A percentile compares a stretch with the other conserved stretches of the same genome.
phyloP scores from a whole-genome alignment of 2,888 invertebrate species.

The Pediacus dermestoides region DNA sequence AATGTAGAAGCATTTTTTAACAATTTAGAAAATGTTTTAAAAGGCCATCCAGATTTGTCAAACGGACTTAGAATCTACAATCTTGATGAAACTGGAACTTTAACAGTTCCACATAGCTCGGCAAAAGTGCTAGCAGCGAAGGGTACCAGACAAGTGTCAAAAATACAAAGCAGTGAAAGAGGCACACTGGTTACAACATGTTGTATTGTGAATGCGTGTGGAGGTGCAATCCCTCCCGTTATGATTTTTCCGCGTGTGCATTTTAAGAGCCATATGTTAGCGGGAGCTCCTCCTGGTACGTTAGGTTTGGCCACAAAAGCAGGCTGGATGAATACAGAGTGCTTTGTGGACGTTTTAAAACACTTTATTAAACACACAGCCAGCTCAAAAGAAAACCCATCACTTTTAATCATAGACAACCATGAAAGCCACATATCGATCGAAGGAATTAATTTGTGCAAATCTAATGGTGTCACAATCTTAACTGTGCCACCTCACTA shows the following conservation, averaged over 20 bases:
- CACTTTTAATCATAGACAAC: conserved; percentile 36
- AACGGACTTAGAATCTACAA: conserved; percentile 37
- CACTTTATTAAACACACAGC: conserved; percentile 38
- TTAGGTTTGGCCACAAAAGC: no score
- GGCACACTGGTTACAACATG: conserved; percentile 41
- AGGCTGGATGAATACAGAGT: conserved; percentile 38
- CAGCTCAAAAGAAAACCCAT: conserved; percentile 26
- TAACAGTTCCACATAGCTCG: conserved; percentile 41
- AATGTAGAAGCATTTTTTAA: conserved; percentile 29
- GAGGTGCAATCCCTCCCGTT: conserved; percentile 41
- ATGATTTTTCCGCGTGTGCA: conserved; percentile 26
- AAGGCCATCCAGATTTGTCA: no score
- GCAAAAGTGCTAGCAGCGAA: conserved; percentile 37
- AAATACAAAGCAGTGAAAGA: conserved; percentile 42
- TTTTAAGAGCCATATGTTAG: conserved; percentile 11
- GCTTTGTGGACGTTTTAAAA: conserved; percentile 33
- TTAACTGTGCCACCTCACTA: conserved; percentile 44
- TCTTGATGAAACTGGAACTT: conserved; percentile 41
- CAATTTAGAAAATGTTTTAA: conserved; percentile 27
- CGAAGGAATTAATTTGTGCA: conserved; percentile 34
- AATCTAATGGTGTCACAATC: conserved; percentile 42
- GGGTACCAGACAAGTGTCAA: conserved; percentile 42
- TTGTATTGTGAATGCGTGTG: conserved; percentile 39
- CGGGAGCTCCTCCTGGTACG: conserved; percentile 12
- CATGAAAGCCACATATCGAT: conserved; percentile 35